A percentile compares a stretch with the other conserved stretches of the same genome.
Conservation (phyloP, 1,140 invertebrate genomes). For the Pentalonia nigronervosa region DNA sequence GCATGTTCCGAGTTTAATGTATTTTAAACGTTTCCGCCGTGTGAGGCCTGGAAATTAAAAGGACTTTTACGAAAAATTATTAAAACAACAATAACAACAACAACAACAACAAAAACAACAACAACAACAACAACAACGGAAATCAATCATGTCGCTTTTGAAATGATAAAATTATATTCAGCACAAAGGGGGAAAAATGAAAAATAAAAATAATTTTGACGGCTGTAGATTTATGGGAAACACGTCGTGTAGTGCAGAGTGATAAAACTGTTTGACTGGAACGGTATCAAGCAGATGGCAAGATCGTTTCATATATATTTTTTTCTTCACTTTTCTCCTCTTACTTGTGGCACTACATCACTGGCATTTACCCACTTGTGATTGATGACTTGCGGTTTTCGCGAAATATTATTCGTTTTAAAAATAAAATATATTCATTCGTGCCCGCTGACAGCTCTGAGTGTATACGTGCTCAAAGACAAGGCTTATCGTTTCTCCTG, state of each 20-base stretch:
- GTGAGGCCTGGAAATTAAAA: neutral
- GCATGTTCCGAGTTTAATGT: neutral
- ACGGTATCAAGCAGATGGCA: conserved; percentile 41
- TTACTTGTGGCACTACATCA: conserved; percentile 44
- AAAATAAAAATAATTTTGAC: conserved; percentile 51
- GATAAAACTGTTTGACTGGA: conserved; percentile 57
- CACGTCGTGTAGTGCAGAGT: conserved; percentile 29
- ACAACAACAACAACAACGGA: neutral
- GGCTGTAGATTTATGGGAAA: conserved; percentile 48
- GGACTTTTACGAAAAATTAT: neutral
- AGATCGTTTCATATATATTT: conserved; percentile 44
- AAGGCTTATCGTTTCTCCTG: conserved; percentile 33
- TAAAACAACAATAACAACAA: neutral
- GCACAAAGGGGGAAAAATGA: neutral
- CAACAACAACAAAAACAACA: neutral
- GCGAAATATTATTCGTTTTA: conserved; percentile 49
- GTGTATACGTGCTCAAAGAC: conserved; percentile 36
- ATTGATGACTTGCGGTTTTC: conserved; percentile 56
- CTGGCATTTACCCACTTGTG: conserved; percentile 37
- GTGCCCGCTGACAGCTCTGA: conserved; percentile 16
- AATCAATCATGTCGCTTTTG: conserved; percentile 38
- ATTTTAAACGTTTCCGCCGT: neutral
- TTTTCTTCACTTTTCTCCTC: conserved; percentile 28
- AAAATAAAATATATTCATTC: conserved; percentile 56
- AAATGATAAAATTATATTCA: conserved; percentile 40